Base-by-base conservation (phyloP, 2,888 invertebrate species). In the Coleophora deauratella region DNA sequence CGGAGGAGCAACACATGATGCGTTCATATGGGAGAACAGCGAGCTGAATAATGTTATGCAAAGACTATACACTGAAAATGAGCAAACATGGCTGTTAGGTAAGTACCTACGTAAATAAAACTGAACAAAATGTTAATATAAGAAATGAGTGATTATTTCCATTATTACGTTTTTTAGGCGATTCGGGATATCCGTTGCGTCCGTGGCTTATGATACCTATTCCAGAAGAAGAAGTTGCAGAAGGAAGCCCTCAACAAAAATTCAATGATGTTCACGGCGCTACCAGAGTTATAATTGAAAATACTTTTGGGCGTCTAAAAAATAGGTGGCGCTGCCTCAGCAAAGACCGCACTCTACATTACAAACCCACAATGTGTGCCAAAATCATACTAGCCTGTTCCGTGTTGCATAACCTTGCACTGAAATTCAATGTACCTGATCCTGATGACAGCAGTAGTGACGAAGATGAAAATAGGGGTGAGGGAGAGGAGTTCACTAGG, bases 31-130 rank as follows among this genome's bases (percentile, higher is more conserved):
- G 49, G 36, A 42, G 31, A 35, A 43, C 10, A 51, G 47, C 32
- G 43, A 38, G 43, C 42, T 40, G 31, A 44, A 47, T 35, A 3
- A 27, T 31, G 45, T 38, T 34, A 45, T 49, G 44, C 43, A 43
- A 12, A 45, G 30, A 9, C 43, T 50, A 15, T 44, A 48, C 42
- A 42, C 37, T 43, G 45, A 35, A 43, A 41, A 41, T 37, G 47
- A 52, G 43, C 46, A 46, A 42, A 45, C 46, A 21, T 49, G 45
- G 45, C 41, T 51, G 27, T 45, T 50, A 37, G 47, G 50, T 48
- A 50, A 33, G 8, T 28, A 28, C 10, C 8, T 28, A 9, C 28
- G 8, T 28, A 9, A 28, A 8, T 28, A 28, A 28, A 28, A 2
- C 1, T 28, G 28, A 9, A 28, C 10, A 1, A 28, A 9, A 28